Conservation (phyloP, 1,140 invertebrate genomes). For the Lethrus apterus region DNA sequence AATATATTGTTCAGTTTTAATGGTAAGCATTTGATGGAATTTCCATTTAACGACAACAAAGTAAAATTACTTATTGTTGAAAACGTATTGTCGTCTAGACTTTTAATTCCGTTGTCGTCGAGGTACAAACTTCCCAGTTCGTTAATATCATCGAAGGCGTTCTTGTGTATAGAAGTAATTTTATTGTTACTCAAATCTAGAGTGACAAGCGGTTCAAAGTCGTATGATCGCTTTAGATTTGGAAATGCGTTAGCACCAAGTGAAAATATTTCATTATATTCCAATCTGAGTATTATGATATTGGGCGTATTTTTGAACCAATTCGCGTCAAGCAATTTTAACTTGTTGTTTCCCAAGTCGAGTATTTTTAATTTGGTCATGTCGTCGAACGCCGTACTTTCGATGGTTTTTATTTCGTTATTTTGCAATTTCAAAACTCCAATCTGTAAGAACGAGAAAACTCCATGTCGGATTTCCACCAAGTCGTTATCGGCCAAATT, state of each 20-base stretch:
- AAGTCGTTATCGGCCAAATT: constrained; percentile 30
- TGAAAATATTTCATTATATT: constrained; percentile 27
- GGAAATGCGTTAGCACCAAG: constrained; percentile 27
- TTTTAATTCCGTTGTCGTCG: constrained; percentile 23
- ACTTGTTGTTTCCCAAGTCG: constrained; percentile 30
- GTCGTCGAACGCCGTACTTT: constrained; percentile 31
- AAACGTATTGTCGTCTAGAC: not conserved
- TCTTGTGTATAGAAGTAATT: constrained; percentile 27
- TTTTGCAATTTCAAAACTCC: constrained; percentile 28
- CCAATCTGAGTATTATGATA: constrained; percentile 29
- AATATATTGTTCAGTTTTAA: not conserved
- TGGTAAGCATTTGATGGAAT: not conserved
- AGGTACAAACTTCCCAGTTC: constrained; percentile 32
- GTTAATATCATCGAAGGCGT: constrained; percentile 31
- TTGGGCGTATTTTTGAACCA: constrained; percentile 34
- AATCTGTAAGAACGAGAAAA: constrained; percentile 30
- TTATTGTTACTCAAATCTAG: constrained; percentile 27
- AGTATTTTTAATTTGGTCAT: constrained; percentile 31
- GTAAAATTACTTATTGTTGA: not conserved
- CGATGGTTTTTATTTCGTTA: constrained; percentile 32
- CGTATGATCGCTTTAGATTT: constrained; percentile 27
- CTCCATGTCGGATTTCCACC: constrained; percentile 26
- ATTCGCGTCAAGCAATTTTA: constrained; percentile 25
- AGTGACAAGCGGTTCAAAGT: constrained; percentile 22
- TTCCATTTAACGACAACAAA: not conserved